Evolutionary conservation across 2,113 vertebrate genomes (phyloP).

Genomic region (Sceloporus undulatus): DNA sequence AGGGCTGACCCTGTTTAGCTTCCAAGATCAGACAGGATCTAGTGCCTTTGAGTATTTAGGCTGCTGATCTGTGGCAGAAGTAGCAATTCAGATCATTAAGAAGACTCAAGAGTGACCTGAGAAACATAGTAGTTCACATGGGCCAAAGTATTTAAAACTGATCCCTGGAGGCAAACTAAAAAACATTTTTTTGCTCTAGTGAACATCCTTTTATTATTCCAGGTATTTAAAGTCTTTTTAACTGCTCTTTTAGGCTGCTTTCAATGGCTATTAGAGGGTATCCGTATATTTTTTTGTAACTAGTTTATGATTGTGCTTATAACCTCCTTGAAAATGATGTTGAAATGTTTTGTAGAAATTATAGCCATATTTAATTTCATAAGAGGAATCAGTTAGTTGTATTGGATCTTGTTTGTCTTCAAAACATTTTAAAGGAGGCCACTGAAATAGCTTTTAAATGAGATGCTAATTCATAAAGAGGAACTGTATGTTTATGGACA

Average conservation of each 20-base stretch:
- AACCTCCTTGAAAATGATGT: background rate
- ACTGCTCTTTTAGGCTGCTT: background rate
- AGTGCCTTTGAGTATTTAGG: too few relatives aligned
- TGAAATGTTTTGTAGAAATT: background rate
- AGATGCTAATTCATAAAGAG: constrained; percentile 8
- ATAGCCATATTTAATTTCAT: background rate
- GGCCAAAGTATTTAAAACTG: too few relatives aligned
- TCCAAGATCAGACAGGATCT: too few relatives aligned
- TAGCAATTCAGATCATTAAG: too few relatives aligned
- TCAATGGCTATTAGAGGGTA: background rate
- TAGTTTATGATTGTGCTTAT: background rate
- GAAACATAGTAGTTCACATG: too few relatives aligned
- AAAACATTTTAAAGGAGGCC: background rate
- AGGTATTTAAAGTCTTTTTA: background rate
- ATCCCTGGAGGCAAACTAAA: too few relatives aligned
- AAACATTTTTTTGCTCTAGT: too few relatives aligned
- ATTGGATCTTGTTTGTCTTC: background rate
- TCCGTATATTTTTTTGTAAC: background rate
- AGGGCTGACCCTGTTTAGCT: too few relatives aligned
- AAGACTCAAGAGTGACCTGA: too few relatives aligned
- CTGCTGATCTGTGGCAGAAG: too few relatives aligned
- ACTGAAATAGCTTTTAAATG: background rate
- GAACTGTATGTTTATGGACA: background rate
- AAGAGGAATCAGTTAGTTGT: background rate
- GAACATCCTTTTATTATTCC: too few relatives aligned